A percentile compares a stretch with the other conserved stretches of the same genome.
These are phyloP conservation scores for Pachypanchax playfairii DNA, from an alignment of 2,113 vertebrate genomes.

Conservation along the genomic window DNA sequence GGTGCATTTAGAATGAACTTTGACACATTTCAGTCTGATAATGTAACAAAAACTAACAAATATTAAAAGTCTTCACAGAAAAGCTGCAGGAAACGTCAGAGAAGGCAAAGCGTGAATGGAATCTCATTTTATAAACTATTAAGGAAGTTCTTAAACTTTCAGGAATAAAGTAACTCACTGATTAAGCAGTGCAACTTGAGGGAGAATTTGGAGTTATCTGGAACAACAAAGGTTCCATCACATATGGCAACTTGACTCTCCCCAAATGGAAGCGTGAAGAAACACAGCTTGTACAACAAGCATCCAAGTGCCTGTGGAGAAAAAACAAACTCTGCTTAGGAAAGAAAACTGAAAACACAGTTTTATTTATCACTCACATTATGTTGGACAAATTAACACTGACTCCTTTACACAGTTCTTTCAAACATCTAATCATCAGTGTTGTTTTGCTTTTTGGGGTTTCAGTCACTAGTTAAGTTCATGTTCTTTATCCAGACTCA, in stretches of 20 bases:
- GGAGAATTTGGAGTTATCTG: slow-evolving; percentile 93
- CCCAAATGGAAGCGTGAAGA: slow-evolving; percentile 97
- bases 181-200: slow-evolving; percentile 91
- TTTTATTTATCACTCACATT: too few species aligned
- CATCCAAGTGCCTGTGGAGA: slow-evolving; percentile 91
- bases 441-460: too few species aligned
- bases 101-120: too few species aligned
- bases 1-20: not conserved
- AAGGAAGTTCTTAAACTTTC: not conserved
- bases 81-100: too few species aligned
- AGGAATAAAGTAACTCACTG: slow-evolving; percentile 81
- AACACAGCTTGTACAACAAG: slow-evolving; percentile 99
- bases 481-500: too few species aligned
- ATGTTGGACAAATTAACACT: too few species aligned
- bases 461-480: too few species aligned
- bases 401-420: too few species aligned
- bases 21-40: not conserved
- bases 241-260: slow-evolving; percentile 99
- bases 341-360: not conserved
- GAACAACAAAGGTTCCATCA: slow-evolving; percentile 94
- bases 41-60: too few species aligned
- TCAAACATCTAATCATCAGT: too few species aligned
- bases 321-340: slow-evolving; percentile 21
- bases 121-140: too few species aligned
- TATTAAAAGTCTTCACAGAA: too few species aligned